Evolutionary conservation across 2,113 vertebrate genomes (phyloP).

Genomic region (Peromyscus maniculatus): DNA sequence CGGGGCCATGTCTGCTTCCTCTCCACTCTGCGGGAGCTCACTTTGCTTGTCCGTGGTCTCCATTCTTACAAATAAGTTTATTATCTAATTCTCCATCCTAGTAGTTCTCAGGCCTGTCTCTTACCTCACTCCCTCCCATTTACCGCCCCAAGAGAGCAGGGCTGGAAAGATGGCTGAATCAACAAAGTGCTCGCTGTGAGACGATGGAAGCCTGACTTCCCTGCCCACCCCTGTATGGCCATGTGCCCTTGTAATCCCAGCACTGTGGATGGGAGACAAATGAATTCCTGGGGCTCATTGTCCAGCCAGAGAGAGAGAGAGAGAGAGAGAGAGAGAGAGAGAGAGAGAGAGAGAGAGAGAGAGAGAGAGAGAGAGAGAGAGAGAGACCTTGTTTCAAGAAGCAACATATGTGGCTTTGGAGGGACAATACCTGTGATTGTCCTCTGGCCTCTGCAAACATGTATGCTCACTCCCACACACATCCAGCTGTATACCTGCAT

Average conservation of each 20-base stretch:
- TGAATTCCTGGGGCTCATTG: background rate
- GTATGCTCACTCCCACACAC: background rate
- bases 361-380: background rate
- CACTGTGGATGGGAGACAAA: background rate
- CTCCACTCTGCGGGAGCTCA: background rate
- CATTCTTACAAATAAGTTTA: background rate
- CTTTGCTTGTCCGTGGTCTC: slow-evolving; percentile 31
- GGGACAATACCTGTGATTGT: background rate
- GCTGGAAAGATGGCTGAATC: background rate
- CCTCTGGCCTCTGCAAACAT: background rate
- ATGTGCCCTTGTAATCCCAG: background rate
- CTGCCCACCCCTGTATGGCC: background rate
- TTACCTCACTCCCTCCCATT: background rate
- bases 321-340: no score
- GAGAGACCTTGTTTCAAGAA: background rate
- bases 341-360: background rate
- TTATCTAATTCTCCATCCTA: background rate
- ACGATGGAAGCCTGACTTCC: background rate
- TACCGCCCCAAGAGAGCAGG: background rate
- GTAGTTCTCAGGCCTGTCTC: background rate
- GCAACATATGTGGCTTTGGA: background rate
- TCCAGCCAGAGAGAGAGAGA: background rate
- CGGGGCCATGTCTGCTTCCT: background rate
- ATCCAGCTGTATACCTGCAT: background rate
- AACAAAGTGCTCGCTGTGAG: background rate